Conservation (phyloP, 2,888 invertebrate genomes). For the Andrena haemorrhoa region DNA sequence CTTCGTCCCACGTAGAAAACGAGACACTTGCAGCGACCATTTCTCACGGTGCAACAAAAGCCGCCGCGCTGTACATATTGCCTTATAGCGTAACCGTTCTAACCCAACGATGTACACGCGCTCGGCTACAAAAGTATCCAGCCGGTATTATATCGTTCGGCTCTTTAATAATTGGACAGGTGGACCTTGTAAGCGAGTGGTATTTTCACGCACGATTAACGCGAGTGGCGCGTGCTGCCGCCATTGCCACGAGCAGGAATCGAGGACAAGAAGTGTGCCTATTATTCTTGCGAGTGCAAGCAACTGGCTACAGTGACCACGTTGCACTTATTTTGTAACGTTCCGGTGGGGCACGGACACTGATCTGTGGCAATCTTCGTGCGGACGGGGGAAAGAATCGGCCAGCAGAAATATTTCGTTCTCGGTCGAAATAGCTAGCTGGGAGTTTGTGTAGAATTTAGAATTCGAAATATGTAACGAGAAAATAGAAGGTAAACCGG, state of each 20-base stretch:
- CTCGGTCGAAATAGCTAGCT: too few relatives aligned
- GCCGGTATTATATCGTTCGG: conserved; percentile 31
- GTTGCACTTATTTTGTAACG: conserved; percentile 13
- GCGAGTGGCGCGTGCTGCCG: conserved; percentile 57
- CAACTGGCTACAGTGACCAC: background rate
- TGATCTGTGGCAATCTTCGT: background rate
- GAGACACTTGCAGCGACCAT: conserved; percentile 53
- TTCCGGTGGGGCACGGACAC: background rate
- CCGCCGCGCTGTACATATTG: conserved; percentile 31
- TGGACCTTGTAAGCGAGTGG: conserved; percentile 60
- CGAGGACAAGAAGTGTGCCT: conserved; percentile 20
- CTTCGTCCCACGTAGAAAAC: conserved; percentile 55
- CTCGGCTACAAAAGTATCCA: conserved; percentile 21
- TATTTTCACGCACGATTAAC: conserved; percentile 74
- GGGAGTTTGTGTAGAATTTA: background rate
- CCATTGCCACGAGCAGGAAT: conserved; percentile 24
- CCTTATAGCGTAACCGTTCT: conserved; percentile 52
- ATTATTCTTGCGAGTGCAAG: conserved; percentile 19
- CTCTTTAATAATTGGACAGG: conserved; percentile 66
- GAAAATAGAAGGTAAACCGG: background rate
- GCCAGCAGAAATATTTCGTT: background rate
- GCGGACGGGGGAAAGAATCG: background rate
- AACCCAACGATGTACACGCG: conserved; percentile 23
- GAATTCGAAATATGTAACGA: background rate
- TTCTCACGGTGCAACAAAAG: conserved; percentile 69